phyloP scores from a whole-genome alignment of 1,140 invertebrate species.

The Lepidurus apus region DNA sequence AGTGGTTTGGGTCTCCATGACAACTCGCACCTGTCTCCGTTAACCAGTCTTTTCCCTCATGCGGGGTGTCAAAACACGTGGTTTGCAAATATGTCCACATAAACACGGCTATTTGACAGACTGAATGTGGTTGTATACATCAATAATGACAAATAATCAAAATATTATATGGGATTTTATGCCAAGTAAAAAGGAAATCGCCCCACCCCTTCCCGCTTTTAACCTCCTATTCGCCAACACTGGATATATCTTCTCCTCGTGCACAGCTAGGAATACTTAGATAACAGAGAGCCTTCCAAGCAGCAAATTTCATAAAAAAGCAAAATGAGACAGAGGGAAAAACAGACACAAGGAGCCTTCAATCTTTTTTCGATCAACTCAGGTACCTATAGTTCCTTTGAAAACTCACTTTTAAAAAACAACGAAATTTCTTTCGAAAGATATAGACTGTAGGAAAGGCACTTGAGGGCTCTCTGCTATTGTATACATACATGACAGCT shows the following conservation, averaged over 20 bases:
- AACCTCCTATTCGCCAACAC: neutral
- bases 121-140: too few species aligned
- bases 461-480: slow-evolving; percentile 17
- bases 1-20: neutral
- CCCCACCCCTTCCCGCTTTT: neutral
- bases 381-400: slow-evolving; percentile 3
- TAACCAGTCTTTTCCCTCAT: too few species aligned
- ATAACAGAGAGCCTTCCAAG: slow-evolving; percentile 12
- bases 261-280: neutral
- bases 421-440: neutral
- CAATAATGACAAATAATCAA: too few species aligned
- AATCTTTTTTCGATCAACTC: neutral
- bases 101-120: too few species aligned
- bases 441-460: neutral
- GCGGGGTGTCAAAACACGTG: too few species aligned
- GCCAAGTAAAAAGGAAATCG: too few species aligned
- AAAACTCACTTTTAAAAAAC: neutral
- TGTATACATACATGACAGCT: neutral
- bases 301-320: neutral
- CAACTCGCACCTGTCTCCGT: slow-evolving; percentile 1
- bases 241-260: neutral
- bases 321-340: neutral
- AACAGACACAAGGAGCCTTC: neutral
- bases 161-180: too few species aligned
- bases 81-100: too few species aligned